These are phyloP conservation scores for Camptogramma bilineatum DNA, from an alignment of 2,888 invertebrate genomes.

Conservation along the genomic window DNA sequence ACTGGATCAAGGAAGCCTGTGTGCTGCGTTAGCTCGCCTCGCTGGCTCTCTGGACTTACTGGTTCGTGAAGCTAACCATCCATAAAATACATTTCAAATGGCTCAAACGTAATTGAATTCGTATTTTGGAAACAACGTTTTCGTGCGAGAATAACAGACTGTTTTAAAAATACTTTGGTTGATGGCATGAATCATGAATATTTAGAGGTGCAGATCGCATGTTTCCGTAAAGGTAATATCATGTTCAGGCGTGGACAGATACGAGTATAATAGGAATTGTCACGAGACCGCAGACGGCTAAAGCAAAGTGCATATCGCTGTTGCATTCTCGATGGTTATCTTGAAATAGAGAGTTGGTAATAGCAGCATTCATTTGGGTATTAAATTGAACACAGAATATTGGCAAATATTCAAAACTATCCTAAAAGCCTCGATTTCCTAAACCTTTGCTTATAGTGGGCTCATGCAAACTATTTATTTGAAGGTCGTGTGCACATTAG, in stretches of 20 bases:
- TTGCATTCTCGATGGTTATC: constrained; percentile 50
- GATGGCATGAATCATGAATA: constrained; percentile 25
- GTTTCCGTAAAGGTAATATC: constrained; percentile 34
- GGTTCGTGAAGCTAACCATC: constrained; percentile 40
- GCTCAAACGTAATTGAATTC: constrained; percentile 38
- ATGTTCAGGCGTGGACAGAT: constrained; percentile 30
- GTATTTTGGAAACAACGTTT: constrained; percentile 31
- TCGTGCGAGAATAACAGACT: constrained; percentile 12
- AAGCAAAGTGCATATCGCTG: constrained; percentile 61
- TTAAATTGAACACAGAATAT: constrained; percentile 33
- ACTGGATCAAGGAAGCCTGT: constrained; percentile 80
- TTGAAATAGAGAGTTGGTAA: constrained; percentile 53
- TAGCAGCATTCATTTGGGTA: constrained; percentile 35
- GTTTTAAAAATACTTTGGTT: constrained; percentile 11
- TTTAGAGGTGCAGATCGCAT: constrained; percentile 22
- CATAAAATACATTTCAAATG: constrained; percentile 36
- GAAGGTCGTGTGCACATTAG: background rate
- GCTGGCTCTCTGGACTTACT: constrained; percentile 43
- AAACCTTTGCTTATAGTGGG: background rate
- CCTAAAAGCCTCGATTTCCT: background rate
- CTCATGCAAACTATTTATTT: background rate
- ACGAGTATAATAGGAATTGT: constrained; percentile 47
- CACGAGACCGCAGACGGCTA: constrained; percentile 51
- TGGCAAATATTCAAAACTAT: constrained; percentile 1
- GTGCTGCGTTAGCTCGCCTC: constrained; percentile 68